Evolutionary conservation across 2,797 vertebrate species (phyloP), one percentile per base, ranked within the genome.

Genomic region (Intellagama lesueurii): DNA sequence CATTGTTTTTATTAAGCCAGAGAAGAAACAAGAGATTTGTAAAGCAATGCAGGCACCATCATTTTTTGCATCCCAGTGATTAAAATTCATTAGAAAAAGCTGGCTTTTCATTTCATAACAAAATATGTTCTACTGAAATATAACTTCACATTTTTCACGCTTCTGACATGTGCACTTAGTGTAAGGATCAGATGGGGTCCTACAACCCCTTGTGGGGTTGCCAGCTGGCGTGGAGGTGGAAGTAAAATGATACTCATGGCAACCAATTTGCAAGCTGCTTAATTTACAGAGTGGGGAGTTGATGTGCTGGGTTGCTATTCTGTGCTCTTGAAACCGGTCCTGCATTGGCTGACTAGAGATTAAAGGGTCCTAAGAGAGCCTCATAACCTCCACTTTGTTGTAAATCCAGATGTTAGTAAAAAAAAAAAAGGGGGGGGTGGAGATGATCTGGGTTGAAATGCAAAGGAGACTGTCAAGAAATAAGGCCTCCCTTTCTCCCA

Each of bases 1-100:
- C 32, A 83, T 52, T 83, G 32, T 0, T 0, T 26, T 26, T 85
- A 26, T 88, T 92, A 87, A 90, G 0, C 81, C 35, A n/a, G 66
- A 60, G 68, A 24, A 70, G 66, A 40, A 1, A 47, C n/a, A 16
- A 0, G 19, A 85, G 81, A 86, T 93, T 92, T 88, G 93, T 90
- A 88, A 86, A 90, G 91, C 86, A 92, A 78, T 66, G 81, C 3
- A 28, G 81, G 83, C 87, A 86, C 93, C 72, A 87, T 56, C 84
- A 40, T 78, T 93, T 44, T 92, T 91, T 60, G 0, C 91, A 32
- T 56, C 89, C 85, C 26, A n/a, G 90, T 91, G 84, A 92, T 93
- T 88, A 90, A 90, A 93, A 73, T 87, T 90, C 92, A 85, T 91
- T 93, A 92, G 47, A 0, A 40, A 81, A 26, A 79, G 80, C 7